Base-by-base conservation (phyloP, 2,888 invertebrate genomes). In the Sceliomorpha sp. region DNA sequence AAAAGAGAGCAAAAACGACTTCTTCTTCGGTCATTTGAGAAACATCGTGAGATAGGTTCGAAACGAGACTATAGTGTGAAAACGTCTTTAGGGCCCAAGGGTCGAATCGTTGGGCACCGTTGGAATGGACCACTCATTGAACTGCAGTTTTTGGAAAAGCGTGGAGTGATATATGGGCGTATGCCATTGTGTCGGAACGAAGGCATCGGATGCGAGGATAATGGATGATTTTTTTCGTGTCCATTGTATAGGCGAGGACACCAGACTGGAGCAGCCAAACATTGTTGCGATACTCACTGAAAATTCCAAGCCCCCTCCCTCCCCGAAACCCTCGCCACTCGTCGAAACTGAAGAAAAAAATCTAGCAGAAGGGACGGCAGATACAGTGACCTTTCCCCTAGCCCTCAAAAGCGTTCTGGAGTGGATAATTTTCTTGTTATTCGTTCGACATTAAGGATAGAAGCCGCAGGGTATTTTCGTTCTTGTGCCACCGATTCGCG, bases 381-480 rank as follows among this genome's bases (percentile, higher is more conserved):
- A 45, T 48, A 26, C 40, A 29, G 24, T 50, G 47, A 60, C 67
- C 45, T 51, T 59, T 44, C 13, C 44, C 31, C 44, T 44, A 24
- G 48, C 62, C 66, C 50, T 56, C 51, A 29, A 40, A 39, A 56
- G 56, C 68, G 72, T 73, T 78, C 74, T 87, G 84, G 80, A 80
- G 82, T 86, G 86, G 87, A 88, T 88, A 86, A 88, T 88, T 87
- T 87, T 83, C 87, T 84, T 82, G 84, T 87, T 85, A 86, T 85
- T 75, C 80, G 77, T 83, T 85, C 67, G 79, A 74, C 69, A 86
- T 87, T 85, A 85, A 20, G 79, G 62, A 62, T 59, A 66, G 74
- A 74, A 73, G 71, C 53, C 69, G 24, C 51, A 37, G 6, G 47
- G 29, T 34, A 24, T 56, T 27, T 10, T 27, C 37, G 5, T 42